A percentile compares a stretch with the other conserved stretches of the same genome.
These are phyloP conservation scores for Zaprionus capensis DNA, from an alignment of 1,140 invertebrate species.

Conservation along the genomic window DNA sequence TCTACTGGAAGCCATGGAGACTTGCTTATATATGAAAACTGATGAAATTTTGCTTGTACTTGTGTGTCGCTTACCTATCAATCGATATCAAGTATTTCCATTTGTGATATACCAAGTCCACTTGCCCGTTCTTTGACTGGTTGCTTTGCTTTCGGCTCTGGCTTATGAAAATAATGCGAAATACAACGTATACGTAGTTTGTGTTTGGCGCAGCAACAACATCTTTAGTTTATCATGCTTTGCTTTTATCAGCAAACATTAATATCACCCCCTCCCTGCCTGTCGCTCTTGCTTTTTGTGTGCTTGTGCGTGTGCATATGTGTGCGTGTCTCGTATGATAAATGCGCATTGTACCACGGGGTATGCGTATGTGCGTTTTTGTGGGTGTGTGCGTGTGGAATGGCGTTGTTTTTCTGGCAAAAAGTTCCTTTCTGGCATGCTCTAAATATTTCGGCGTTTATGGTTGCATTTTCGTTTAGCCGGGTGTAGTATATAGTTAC, in stretches of 20 bases:
- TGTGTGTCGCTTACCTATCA: slow-evolving; percentile 42
- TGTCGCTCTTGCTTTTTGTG: neutral
- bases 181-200: slow-evolving; percentile 47
- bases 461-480: slow-evolving; percentile 30
- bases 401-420: slow-evolving; percentile 2
- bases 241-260: slow-evolving; percentile 45
- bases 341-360: slow-evolving; percentile 30
- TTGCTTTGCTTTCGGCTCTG: slow-evolving; percentile 12
- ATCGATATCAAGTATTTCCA: slow-evolving; percentile 62
- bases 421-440: slow-evolving; percentile 25
- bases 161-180: slow-evolving; percentile 19
- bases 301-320: slow-evolving; percentile 9
- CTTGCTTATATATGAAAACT: slow-evolving; percentile 59
- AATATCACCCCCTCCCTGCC: slow-evolving; percentile 17
- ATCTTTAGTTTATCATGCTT: slow-evolving; percentile 41
- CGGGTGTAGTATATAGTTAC: slow-evolving; percentile 22
- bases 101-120: slow-evolving; percentile 2
- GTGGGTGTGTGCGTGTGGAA: no score
- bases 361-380: slow-evolving; percentile 10
- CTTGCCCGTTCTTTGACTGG: neutral
- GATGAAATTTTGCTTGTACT: slow-evolving; percentile 65
- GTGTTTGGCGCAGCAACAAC: slow-evolving; percentile 16
- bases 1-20: slow-evolving; percentile 10
- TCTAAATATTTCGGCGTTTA: slow-evolving; percentile 42
- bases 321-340: slow-evolving; percentile 36